These are phyloP conservation scores for Odontocolon sp. DNA, from an alignment of 2,888 invertebrate genomes.

Conservation along the genomic window DNA sequence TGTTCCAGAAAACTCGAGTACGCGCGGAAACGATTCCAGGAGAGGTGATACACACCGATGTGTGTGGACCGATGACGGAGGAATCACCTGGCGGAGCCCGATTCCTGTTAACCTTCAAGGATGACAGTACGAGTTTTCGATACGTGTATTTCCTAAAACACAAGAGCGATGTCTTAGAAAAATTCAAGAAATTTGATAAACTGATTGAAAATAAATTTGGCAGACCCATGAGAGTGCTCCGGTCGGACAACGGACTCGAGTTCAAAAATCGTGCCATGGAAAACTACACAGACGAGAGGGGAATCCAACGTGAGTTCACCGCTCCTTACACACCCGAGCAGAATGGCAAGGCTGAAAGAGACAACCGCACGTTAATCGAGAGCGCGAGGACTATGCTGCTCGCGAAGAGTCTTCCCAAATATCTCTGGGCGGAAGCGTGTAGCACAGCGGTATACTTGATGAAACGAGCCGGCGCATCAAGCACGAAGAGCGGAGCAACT, in stretches of 20 bases:
- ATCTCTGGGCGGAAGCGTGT: constrained; percentile 44
- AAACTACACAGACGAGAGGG: constrained; percentile 23
- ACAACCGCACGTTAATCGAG: constrained; percentile 62
- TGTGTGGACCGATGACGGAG: constrained; percentile 55
- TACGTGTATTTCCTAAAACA: constrained; percentile 48
- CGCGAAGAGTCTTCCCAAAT: constrained; percentile 39
- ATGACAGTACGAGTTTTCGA: constrained; percentile 53
- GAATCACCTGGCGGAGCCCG: constrained; percentile 43
- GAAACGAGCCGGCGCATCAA: constrained; percentile 29
- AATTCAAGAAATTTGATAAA: constrained; percentile 9
- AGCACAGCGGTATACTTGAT: constrained; percentile 31
- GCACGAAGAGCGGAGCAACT: constrained; percentile 16
- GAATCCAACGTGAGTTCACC: constrained; percentile 49
- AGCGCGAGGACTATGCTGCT: constrained; percentile 60
- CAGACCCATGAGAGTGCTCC: neutral
- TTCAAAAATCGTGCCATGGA: constrained; percentile 31
- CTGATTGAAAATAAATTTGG: neutral
- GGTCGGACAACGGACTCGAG: constrained; percentile 30
- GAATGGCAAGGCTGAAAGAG: constrained; percentile 61
- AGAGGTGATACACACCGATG: too few relatives aligned
- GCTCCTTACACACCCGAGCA: constrained; percentile 61
- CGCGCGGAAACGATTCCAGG: constrained; percentile 33
- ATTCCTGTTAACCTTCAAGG: constrained; percentile 57
- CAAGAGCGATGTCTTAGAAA: constrained; percentile 50
- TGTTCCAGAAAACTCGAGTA: constrained; percentile 20